A percentile compares a stretch with the other conserved stretches of the same genome.
Conservation (phyloP, 2,113 vertebrate genomes). For the Leucopsar rothschildi region DNA sequence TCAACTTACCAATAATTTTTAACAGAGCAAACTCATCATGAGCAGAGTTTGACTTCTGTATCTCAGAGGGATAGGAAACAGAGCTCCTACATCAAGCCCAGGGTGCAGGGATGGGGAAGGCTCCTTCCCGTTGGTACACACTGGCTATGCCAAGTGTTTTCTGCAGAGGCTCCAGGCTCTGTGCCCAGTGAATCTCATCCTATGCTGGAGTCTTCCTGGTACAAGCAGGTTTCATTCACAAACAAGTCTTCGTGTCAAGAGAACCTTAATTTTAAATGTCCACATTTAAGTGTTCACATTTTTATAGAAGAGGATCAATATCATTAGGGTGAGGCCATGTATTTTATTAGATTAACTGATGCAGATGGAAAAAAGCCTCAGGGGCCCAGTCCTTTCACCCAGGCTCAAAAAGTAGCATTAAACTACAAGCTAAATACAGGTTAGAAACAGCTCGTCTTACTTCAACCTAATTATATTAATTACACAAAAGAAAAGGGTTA, state of each 20-base stretch:
- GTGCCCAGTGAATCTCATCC: not conserved
- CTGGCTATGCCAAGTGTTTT: not conserved
- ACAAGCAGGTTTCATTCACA: not conserved
- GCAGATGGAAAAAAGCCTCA: not conserved
- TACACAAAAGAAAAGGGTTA: not conserved
- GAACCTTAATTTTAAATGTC: not conserved
- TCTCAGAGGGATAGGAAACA: not conserved
- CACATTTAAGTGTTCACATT: not conserved
- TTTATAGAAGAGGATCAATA: not conserved
- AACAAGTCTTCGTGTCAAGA: not conserved
- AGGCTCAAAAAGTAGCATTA: not conserved
- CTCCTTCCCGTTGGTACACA: not conserved
- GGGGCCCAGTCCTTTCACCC: not conserved
- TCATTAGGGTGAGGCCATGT: not conserved
- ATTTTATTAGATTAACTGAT: not conserved
- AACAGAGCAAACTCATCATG: accelerated
- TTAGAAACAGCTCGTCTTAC: not conserved
- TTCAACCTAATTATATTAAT: not conserved
- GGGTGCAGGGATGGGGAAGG: not conserved
- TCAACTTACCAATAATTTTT: not conserved
- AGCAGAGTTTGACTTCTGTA: not conserved
- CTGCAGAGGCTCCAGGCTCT: not conserved
- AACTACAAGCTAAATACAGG: not conserved
- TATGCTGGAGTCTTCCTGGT: not conserved
- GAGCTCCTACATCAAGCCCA: not conserved